Conservation (phyloP, 2,113 vertebrate genomes). For the Rhadina sibilatrix region DNA sequence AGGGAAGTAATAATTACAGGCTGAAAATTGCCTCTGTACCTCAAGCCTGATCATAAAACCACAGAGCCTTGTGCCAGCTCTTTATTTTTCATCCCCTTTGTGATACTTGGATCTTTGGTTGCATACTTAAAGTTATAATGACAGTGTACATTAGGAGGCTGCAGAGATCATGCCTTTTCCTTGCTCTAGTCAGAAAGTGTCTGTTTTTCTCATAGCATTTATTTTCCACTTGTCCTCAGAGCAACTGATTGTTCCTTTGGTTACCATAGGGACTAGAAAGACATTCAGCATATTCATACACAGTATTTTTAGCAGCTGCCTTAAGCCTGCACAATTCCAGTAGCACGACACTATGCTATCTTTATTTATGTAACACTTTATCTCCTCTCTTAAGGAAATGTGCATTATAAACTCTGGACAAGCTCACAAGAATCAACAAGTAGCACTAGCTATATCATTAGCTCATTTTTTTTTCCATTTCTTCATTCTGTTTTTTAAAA, state of each 20-base stretch:
- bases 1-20: conserved; percentile 25
- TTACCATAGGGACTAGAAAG: conserved; percentile 59
- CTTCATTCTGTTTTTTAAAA: not conserved
- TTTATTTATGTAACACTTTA: conserved; percentile 24
- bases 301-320: conserved; percentile 12
- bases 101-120: conserved; percentile 45
- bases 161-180: conserved; percentile 10
- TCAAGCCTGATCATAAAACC: not conserved
- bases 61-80: not conserved
- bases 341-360: not conserved
- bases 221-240: conserved; percentile 58
- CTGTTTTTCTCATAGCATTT: conserved; percentile 66
- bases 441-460: not conserved
- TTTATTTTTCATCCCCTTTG: conserved; percentile 38
- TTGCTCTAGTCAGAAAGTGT: conserved; percentile 24
- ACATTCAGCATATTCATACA: not conserved
- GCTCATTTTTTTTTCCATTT: not conserved
- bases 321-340: not conserved
- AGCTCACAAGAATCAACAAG: not conserved
- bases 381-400: not conserved
- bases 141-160: not conserved
- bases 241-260: conserved; percentile 29
- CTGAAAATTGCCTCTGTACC: not conserved
- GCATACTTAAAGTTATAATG: not conserved
- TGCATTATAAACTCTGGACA: not conserved